Percentiles rank a stretch among this genome's conserved stretches.
Evolutionary conservation across 2,113 vertebrate species (phyloP).

Genomic region (Hepsetus odoe): DNA sequence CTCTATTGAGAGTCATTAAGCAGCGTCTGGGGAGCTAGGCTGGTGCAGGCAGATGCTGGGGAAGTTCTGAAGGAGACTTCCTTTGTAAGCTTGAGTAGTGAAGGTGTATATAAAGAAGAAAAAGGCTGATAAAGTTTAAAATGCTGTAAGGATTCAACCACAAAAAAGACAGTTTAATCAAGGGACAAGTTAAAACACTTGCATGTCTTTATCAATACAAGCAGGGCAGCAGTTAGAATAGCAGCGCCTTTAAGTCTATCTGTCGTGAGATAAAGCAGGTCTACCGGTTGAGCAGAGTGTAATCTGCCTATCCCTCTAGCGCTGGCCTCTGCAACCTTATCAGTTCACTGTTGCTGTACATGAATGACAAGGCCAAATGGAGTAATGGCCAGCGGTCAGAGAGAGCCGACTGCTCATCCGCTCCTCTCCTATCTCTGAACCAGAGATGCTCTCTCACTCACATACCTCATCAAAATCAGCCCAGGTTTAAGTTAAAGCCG

Average conservation of each 20-base stretch:
- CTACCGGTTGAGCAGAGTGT: background rate
- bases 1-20: background rate
- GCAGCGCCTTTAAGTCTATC: background rate
- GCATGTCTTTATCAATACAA: conserved; percentile 18
- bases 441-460: conserved; percentile 9
- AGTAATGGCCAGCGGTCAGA: background rate
- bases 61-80: conserved; percentile 8
- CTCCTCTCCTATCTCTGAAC: conserved; percentile 39
- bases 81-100: conserved; percentile 1
- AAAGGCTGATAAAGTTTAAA: background rate
- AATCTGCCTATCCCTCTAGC: background rate
- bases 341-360: conserved; percentile 13
- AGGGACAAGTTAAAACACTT: background rate
- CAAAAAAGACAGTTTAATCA: conserved; percentile 6
- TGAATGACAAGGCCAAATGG: conserved; percentile 13
- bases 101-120: too few relatives aligned
- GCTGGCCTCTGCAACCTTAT: conserved; percentile 20
- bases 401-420: background rate
- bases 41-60: conserved; percentile 2
- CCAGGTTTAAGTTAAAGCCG: conserved; percentile 36
- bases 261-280: background rate
- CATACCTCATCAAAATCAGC: conserved; percentile 24
- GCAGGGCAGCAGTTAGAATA: background rate
- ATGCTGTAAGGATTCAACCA: background rate
- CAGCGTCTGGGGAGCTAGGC: conserved; percentile 21